Evolutionary conservation across 2,113 vertebrate genomes (phyloP).

Genomic region (Ia io): DNA sequence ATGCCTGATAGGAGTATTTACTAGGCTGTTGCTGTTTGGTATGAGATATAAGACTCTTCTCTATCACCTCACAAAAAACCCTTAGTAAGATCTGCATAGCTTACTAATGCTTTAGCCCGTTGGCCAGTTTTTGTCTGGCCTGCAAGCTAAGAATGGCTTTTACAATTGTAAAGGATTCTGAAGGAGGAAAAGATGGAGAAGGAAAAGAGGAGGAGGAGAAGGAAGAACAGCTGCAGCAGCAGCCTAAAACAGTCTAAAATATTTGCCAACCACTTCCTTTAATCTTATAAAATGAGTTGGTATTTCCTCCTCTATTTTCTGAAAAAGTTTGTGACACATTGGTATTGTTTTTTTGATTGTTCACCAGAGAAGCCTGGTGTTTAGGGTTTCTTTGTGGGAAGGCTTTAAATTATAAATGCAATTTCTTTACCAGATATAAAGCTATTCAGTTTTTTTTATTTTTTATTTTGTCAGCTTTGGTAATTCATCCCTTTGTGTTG

Average conservation of each 20-base stretch:
- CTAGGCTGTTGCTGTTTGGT: neutral
- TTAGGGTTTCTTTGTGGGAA: neutral
- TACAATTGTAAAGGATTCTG: neutral
- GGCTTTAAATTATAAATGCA: neutral
- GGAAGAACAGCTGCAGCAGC: neutral
- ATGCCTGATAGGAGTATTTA: neutral
- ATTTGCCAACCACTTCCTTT: neutral
- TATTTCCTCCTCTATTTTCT: neutral
- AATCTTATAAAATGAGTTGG: neutral
- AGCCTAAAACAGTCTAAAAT: neutral
- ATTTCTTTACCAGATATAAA: neutral
- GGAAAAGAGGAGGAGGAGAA: neutral
- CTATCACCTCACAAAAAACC: neutral
- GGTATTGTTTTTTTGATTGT: neutral
- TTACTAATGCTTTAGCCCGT: neutral
- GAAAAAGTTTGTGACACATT: neutral
- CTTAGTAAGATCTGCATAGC: neutral
- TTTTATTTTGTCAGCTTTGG: slow-evolving; percentile 12
- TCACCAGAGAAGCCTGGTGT: neutral
- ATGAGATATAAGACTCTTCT: neutral
- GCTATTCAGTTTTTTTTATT: neutral
- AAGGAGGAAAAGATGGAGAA: neutral
- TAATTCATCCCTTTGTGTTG: neutral
- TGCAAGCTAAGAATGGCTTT: neutral
- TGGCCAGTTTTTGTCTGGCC: neutral